A percentile compares a stretch with the other conserved stretches of the same genome.
These are phyloP conservation scores for Centrocercus urophasianus DNA, from an alignment of 2,113 vertebrate species.

Conservation along the genomic window DNA sequence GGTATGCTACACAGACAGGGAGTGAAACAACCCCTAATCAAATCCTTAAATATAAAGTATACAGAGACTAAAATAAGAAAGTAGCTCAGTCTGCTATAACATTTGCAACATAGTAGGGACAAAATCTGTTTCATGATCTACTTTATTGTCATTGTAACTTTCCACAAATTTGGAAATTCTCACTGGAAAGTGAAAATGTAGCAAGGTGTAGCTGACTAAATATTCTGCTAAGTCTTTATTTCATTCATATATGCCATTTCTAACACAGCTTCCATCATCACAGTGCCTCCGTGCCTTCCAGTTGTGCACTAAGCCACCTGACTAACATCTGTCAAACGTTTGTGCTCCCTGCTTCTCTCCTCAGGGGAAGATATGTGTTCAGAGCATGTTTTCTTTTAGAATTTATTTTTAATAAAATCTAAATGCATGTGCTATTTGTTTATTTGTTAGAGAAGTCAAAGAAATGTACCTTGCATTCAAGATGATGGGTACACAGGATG, in stretches of 20 bases:
- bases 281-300: neutral
- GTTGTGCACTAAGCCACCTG: neutral
- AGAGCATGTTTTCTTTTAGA: neutral
- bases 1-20: constrained; percentile 23
- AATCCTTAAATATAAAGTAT: neutral
- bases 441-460: neutral
- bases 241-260: neutral
- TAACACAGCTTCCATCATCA: neutral
- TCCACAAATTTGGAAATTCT: neutral
- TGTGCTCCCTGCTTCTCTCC: constrained; percentile 25
- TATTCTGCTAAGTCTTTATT: neutral
- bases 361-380: neutral
- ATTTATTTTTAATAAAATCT: constrained; percentile 63
- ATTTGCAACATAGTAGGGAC: neutral
- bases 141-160: neutral
- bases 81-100: neutral
- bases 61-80: neutral
- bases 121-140: neutral
- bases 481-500: neutral
- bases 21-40: constrained; percentile 9
- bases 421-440: neutral
- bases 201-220: neutral
- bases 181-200: neutral
- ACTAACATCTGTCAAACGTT: constrained; percentile 44
- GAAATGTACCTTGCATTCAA: neutral